phyloP scores from a whole-genome alignment of 2,888 invertebrate species.

The Taphrorychus bicolor region DNA sequence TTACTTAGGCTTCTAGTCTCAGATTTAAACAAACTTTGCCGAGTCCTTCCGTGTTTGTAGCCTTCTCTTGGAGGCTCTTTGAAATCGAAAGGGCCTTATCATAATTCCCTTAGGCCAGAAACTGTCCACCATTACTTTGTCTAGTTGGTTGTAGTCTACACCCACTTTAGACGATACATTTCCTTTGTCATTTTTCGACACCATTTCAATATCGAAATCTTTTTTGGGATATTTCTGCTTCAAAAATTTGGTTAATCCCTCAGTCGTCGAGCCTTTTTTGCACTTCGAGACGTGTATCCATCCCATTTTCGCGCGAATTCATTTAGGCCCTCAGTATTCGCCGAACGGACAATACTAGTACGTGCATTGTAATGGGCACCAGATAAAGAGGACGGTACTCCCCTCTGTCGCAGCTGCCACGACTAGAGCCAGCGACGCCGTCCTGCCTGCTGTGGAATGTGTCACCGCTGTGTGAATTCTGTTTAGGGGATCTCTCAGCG shows the following conservation, averaged over 20 bases:
- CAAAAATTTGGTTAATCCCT: not conserved
- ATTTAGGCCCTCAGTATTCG: too few species aligned
- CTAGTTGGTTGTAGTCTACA: not conserved
- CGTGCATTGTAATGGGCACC: too few species aligned
- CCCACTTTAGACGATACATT: not conserved
- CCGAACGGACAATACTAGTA: too few species aligned
- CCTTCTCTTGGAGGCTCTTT: not conserved
- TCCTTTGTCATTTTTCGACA: not conserved
- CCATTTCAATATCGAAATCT: too few species aligned
- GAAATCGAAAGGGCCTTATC: not conserved
- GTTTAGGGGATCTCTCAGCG: not conserved
- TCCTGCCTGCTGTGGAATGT: not conserved
- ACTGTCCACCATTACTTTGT: not conserved
- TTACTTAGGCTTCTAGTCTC: not conserved
- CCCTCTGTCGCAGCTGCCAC: too few species aligned
- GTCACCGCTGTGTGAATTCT: too few species aligned
- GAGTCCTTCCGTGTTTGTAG: not conserved
- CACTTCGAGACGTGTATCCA: too few species aligned
- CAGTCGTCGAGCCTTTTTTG: not conserved
- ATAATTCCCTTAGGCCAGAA: not conserved
- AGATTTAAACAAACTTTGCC: not conserved
- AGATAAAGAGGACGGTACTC: too few species aligned
- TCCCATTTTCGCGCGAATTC: too few species aligned
- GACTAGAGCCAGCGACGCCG: too few species aligned
- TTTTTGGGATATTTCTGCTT: not conserved